A percentile compares a stretch with the other conserved stretches of the same genome.
Evolutionary conservation across 2,888 invertebrate species (phyloP).

Genomic region (Sepiola atlantica): DNA sequence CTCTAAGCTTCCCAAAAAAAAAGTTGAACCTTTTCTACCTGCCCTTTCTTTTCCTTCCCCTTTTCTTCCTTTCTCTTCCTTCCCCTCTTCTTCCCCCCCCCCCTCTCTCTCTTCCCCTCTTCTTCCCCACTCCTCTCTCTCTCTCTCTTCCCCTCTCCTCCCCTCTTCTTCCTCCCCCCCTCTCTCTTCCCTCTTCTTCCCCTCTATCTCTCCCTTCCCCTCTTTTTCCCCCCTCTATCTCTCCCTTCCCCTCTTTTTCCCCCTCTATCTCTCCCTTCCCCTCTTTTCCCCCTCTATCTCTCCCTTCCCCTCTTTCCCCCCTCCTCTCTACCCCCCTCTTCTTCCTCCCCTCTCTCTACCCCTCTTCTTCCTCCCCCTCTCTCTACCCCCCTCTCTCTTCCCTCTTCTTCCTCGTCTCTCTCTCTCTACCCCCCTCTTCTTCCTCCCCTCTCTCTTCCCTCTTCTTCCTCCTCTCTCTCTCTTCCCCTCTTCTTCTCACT

Average conservation of each 20-base stretch:
- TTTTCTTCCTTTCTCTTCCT: background rate
- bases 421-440: too few species aligned
- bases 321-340: background rate
- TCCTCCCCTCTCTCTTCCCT: background rate
- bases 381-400: background rate
- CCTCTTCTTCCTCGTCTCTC: too few species aligned
- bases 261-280: background rate
- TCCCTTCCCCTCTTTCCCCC: background rate
- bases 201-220: background rate
- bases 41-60: background rate
- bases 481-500: background rate
- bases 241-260: too few species aligned
- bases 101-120: background rate
- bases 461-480: background rate
- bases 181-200: background rate
- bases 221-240: background rate
- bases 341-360: background rate
- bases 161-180: background rate
- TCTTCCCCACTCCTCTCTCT: too few species aligned
- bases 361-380: background rate
- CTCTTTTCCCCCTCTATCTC: background rate
- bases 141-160: background rate
- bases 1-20: background rate
- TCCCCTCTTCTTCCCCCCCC: background rate
- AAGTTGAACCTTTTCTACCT: background rate